These are phyloP conservation scores for Clarias platycephalus DNA, from an alignment of 2,797 vertebrate species.

Conservation along the genomic window DNA sequence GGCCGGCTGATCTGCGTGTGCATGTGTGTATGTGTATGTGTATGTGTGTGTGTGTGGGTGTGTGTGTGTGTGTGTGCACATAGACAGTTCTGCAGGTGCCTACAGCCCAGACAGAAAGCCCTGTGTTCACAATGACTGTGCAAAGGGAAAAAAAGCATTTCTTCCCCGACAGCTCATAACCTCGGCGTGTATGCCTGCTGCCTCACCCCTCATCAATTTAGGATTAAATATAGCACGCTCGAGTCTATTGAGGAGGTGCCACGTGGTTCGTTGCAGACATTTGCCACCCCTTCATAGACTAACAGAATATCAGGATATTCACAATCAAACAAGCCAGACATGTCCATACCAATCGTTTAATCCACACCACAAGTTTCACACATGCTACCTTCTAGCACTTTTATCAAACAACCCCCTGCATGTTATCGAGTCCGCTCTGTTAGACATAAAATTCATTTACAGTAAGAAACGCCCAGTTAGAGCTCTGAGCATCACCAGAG, in stretches of 20 bases:
- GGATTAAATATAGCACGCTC: slow-evolving; percentile 26
- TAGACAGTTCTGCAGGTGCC: slow-evolving; percentile 63
- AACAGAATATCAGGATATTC: background rate
- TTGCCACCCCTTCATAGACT: background rate
- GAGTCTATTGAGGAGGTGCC: background rate
- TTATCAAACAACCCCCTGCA: background rate
- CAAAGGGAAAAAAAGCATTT: slow-evolving; percentile 63
- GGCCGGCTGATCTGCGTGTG: background rate
- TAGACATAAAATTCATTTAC: no score
- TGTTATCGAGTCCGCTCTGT: background rate
- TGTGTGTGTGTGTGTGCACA: slow-evolving; percentile 8
- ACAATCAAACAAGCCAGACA: background rate
- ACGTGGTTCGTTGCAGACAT: background rate
- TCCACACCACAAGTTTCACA: no score
- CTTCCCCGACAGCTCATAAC: slow-evolving; percentile 58
- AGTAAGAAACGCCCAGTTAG: background rate
- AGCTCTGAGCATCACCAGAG: background rate
- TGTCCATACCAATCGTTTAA: background rate
- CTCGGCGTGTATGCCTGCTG: background rate
- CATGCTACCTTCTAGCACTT: background rate
- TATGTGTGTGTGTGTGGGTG: slow-evolving; percentile 4
- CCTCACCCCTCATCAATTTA: slow-evolving; percentile 37
- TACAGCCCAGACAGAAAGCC: slow-evolving; percentile 63
- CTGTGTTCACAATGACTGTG: slow-evolving; percentile 74
- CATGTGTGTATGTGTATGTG: slow-evolving; percentile 12